phyloP scores from a whole-genome alignment of 1,140 invertebrate genomes.

The Eriosoma lanigerum region DNA sequence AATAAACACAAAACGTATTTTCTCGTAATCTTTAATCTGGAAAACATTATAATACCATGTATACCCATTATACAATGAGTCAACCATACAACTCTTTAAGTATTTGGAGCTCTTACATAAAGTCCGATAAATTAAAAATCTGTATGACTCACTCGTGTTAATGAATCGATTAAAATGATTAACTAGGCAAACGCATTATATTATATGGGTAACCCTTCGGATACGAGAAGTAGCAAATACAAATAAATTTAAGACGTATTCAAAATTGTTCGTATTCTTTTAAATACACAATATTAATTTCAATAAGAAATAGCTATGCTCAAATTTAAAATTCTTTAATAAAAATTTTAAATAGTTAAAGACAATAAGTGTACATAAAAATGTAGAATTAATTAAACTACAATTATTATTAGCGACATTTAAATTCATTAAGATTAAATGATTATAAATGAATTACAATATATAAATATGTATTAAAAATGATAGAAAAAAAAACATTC shows the following conservation, averaged over 20 bases:
- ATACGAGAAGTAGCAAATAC: background rate
- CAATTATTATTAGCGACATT: too few relatives aligned
- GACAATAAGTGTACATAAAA: too few relatives aligned
- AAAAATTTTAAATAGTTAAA: too few relatives aligned
- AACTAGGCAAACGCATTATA: background rate
- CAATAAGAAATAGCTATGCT: too few relatives aligned
- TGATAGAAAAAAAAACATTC: too few relatives aligned
- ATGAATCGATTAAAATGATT: slow-evolving; percentile 36
- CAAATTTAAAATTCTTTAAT: too few relatives aligned
- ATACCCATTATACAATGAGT: background rate
- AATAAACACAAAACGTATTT: slow-evolving; percentile 27
- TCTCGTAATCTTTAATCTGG: slow-evolving; percentile 10
- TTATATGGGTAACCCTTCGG: slow-evolving; percentile 2
- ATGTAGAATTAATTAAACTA: too few relatives aligned
- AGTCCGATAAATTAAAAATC: slow-evolving; percentile 43
- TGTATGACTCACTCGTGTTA: slow-evolving; percentile 32
- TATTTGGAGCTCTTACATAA: slow-evolving; percentile 16
- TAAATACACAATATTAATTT: too few relatives aligned
- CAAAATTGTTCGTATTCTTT: too few relatives aligned
- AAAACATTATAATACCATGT: slow-evolving; percentile 14
- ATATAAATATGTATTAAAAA: too few relatives aligned
- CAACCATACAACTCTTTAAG: background rate
- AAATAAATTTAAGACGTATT: background rate
- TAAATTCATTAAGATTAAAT: too few relatives aligned
- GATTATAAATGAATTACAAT: too few relatives aligned